Percentiles rank a stretch among this genome's conserved stretches.
Evolutionary conservation across 2,797 vertebrate species (phyloP).

Genomic region (Tenualosa ilisha): DNA sequence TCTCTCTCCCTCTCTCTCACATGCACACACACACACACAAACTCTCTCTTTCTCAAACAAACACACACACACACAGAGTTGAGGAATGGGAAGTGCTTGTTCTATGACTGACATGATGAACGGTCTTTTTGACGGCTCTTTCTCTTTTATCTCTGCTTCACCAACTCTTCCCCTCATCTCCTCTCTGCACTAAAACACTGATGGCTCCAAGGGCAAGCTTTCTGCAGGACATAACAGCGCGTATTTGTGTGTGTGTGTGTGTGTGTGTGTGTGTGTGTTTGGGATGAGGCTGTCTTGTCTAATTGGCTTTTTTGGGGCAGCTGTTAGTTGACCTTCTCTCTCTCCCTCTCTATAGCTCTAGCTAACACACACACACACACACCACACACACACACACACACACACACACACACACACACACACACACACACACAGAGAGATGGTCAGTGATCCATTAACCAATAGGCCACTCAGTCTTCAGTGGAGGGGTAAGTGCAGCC

Average conservation of each 20-base stretch:
- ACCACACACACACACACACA: slow-evolving; percentile 9
- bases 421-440: background rate
- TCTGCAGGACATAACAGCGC: background rate
- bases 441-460: background rate
- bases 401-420: slow-evolving; percentile 13
- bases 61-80: background rate
- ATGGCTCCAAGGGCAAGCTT: background rate
- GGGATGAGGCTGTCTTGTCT: no score
- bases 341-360: no score
- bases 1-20: no score
- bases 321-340: background rate
- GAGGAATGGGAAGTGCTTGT: background rate
- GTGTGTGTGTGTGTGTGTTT: no score
- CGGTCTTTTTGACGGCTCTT: background rate
- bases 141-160: background rate
- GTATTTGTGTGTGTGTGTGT: background rate
- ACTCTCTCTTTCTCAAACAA: no score
- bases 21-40: background rate
- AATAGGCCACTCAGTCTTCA: background rate
- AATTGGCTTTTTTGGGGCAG: background rate
- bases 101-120: background rate
- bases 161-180: no score
- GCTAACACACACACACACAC: background rate
- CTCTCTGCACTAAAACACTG: background rate
- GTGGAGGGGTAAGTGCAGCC: background rate